Conservation (phyloP, 2,113 vertebrate species). For the Chaetorhynchus papuensis region DNA sequence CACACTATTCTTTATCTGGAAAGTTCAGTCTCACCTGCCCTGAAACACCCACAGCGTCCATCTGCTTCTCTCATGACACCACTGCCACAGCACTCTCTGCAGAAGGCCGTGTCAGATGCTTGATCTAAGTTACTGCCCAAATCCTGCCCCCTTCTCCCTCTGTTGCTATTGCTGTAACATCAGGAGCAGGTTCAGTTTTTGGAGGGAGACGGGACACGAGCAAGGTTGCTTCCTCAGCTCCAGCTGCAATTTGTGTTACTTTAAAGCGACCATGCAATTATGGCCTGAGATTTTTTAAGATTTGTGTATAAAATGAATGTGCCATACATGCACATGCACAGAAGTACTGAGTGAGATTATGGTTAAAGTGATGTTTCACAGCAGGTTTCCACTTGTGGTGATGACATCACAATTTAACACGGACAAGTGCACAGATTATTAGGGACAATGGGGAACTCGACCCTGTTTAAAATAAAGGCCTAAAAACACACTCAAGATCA, state of each 20-base stretch:
- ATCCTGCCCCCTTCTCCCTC: not conserved
- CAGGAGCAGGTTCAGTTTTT: not conserved
- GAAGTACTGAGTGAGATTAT: fast-evolving
- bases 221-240: not conserved
- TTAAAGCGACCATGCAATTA: not conserved
- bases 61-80: not conserved
- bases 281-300: not conserved
- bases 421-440: not conserved
- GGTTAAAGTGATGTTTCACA: not conserved
- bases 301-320: not conserved
- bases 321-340: not conserved
- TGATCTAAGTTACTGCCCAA: not conserved
- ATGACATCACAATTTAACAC: not conserved
- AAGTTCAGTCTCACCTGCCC: not conserved
- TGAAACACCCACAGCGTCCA: not conserved
- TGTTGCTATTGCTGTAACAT: not conserved
- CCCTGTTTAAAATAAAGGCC: not conserved
- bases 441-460: not conserved
- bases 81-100: not conserved
- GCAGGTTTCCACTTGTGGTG: not conserved
- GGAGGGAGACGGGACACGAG: fast-evolving
- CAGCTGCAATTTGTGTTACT: not conserved
- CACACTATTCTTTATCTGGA: not conserved
- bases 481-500: not conserved
- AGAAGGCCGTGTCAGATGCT: not conserved